Conservation (phyloP, 2,113 vertebrate genomes). For the Notechis scutatus region DNA sequence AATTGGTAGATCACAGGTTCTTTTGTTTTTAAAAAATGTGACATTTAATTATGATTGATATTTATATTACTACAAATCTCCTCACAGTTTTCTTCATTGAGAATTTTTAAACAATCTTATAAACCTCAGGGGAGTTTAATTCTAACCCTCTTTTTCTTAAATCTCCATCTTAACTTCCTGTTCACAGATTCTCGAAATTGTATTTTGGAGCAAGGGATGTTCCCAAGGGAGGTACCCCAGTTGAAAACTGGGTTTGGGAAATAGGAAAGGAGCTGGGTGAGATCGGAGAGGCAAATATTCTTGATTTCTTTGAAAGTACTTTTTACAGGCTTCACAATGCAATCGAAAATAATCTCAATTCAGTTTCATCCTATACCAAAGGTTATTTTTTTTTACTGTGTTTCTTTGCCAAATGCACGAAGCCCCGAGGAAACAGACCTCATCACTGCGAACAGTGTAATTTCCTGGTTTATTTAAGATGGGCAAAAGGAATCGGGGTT, state of each 20-base stretch:
- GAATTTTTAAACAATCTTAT: background rate
- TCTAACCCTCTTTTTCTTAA: background rate
- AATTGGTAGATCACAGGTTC: accelerated
- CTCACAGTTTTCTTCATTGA: background rate
- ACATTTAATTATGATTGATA: background rate
- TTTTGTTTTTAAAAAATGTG: background rate
- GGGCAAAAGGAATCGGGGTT: background rate
- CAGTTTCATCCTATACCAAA: background rate
- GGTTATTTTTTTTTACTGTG: background rate
- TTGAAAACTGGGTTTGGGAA: background rate
- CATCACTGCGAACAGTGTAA: background rate
- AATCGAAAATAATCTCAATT: background rate
- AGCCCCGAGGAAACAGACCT: background rate
- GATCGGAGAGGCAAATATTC: background rate
- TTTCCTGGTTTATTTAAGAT: background rate
- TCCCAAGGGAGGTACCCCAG: background rate
- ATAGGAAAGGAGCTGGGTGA: background rate
- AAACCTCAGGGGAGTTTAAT: background rate
- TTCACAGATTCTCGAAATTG: background rate
- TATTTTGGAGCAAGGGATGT: background rate
- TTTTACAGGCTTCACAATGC: background rate
- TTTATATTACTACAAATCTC: background rate
- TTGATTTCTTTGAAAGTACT: background rate
- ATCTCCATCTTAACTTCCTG: background rate
- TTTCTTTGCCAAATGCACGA: background rate